Base-by-base conservation (phyloP, 2,888 invertebrate species). In the Zaprionus obscuricornis region DNA sequence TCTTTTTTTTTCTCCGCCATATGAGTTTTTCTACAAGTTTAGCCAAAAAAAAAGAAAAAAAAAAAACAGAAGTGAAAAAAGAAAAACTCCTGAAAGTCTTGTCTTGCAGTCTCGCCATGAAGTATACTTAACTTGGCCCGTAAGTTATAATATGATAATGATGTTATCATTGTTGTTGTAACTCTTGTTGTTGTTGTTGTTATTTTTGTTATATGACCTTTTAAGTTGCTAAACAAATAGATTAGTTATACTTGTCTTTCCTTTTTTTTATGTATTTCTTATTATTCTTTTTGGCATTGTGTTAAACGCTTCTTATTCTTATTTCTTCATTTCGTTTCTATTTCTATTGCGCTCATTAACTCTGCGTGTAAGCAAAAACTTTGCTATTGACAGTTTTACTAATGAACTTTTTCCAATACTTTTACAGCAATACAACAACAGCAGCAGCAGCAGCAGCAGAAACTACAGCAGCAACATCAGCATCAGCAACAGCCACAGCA, bases 171-270 rank as follows among this genome's bases (percentile, higher is more conserved):
- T 14, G 22, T 37, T 51, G 20, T 31, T 43, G 10, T 45, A 14
- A 29, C 11, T 2, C 18, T 36, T 1, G 3, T n/a, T 58, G 22
- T 45, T 24, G 26, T 49, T 37, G 17, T 40, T 51, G 50, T 75
- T 60, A 34, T 49, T 62, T 49, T 46, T 50, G 57, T 56, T 55
- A 56, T 58, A 46, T 59, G 50, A 49, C 47, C 49, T 59, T 74
- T 77, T 82, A 36, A 59, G 64, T 78, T 66, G n/a, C 34, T 22
- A 5, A 26, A 31, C 56, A 43, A 47, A 43, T 66, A 50, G 26
- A 36, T 56, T 52, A 17, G 67, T 33, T 52, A 31, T 18, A 11
- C 10, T 13, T 45, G 16, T 29, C n/a, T n/a, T n/a, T n/a, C n/a
- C n/a, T 36, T 45, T 56, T 40, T 13, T 42, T 43, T 14, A 45